Base-by-base conservation (phyloP, 2,888 invertebrate genomes). In the Sinopyrophorus schimmeli region DNA sequence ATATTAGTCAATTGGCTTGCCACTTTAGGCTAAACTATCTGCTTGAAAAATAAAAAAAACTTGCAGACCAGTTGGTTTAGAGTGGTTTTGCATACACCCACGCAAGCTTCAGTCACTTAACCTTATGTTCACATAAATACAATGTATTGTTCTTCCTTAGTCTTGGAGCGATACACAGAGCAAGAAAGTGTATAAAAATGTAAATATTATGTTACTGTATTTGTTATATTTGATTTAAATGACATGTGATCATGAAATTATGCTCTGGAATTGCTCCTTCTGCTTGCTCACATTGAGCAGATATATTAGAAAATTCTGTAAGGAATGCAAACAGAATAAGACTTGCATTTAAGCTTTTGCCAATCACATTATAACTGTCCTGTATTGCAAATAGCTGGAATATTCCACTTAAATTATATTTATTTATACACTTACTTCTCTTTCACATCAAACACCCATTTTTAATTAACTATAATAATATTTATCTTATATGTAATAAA, bases 91-190 rank as follows among this genome's bases (percentile, higher is more conserved):
- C 34, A 50, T 46, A 30, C 11, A 39, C 44, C 39, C 42, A 47
- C 47, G 38, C 53, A 58, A 58, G 61, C 61, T 61, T 62, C 58
- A 57, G 59, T 61, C 61, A 60, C 61, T 53, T 54, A 54, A 59
- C 53, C 54, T 54, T 58, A 60, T 54, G 44, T 58, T 58, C 55
- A 54, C 54, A 57, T 55, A 59, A 62, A 67, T 64, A 67, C 64
- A 64, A 64, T 68, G 65, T 66, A 68, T 66, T 66, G 70, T 68
- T 69, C 68, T 69, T 69, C 68, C 69, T 61, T 65, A 63, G 60
- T 56, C 49, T 58, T 44, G 57, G 55, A 65, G 65, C 61, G 60
- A 61, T 59, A 57, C 65, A 60, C 66, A 64, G 66, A 67, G 67
- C 62, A n/a, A 28, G 28, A 12, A 44, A 37, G 37, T 17, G 24